These are phyloP conservation scores for Hippocampus abdominalis DNA, from an alignment of 2,113 vertebrate genomes.

Conservation along the genomic window DNA sequence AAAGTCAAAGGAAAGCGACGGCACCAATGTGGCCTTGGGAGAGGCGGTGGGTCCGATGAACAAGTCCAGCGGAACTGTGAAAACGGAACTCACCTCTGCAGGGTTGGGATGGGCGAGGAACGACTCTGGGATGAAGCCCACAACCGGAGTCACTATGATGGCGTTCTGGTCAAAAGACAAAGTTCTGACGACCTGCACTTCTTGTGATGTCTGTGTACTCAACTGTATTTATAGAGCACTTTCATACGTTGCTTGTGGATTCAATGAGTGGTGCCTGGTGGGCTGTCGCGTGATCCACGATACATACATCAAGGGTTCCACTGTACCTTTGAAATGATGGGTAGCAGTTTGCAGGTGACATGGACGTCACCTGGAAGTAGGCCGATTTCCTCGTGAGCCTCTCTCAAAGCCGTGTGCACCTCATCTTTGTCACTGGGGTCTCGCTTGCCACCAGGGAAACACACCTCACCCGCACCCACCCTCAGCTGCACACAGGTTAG, in stretches of 20 bases:
- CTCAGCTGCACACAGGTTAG: constrained; percentile 70
- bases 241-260: background rate
- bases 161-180: constrained; percentile 60
- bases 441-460: constrained; percentile 88
- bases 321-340: constrained; percentile 73
- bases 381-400: constrained; percentile 88
- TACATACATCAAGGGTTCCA: background rate
- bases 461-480: constrained; percentile 83
- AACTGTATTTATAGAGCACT: no score
- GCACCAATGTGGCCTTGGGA: background rate
- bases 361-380: constrained; percentile 77
- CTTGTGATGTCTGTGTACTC: background rate
- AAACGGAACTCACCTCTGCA: constrained; percentile 84
- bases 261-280: background rate
- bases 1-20: constrained; percentile 75
- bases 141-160: constrained; percentile 82
- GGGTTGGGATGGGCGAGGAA: constrained; percentile 81
- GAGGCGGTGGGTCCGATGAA: constrained; percentile 57
- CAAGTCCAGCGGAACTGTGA: constrained; percentile 82
- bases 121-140: constrained; percentile 82
- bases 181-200: background rate
- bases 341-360: constrained; percentile 80
- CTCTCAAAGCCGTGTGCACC: constrained; percentile 84
- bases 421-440: constrained; percentile 80
- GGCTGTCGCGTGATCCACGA: background rate